Base-by-base conservation (phyloP, 2,797 vertebrate species). In the Staurois parvus region DNA sequence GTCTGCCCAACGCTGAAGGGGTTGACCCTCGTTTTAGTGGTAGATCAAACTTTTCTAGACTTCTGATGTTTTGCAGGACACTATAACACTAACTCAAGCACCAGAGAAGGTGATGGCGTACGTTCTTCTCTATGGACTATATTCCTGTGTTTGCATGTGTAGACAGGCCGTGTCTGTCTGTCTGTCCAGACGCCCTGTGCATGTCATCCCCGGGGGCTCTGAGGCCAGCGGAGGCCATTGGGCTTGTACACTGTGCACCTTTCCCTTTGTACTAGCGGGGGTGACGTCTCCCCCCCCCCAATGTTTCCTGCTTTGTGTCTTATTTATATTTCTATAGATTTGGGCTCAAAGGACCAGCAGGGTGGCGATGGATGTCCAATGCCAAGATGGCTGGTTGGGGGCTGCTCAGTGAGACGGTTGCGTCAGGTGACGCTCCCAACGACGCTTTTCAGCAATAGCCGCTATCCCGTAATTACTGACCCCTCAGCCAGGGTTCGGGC, bases 71-170 rank as follows among this genome's bases (percentile, higher is more conserved):
- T 91, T 88, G 88, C 93, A 92, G 94, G 91, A 93, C 92, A 89
- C 92, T 90, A 88, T 90, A 90, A 89, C 84, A 90, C 66, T 90
- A 74, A 88, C 77, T 30, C 42, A 70, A 28, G 69, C 52, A 52
- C 19, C 76, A 84, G 89, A 90, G 87, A 4, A 93, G 45, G 15
- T 19, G 45, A 48, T 48, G 45, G 1, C 45, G 15, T 48, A 17
- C 45, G 15, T 48, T 15, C 45, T 48, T 12, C 45, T 48, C 12
- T 48, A 93, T 92, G 87, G 90, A 88, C 88, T 93, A 90, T 95
- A 95, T 89, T 91, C 93, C 90, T 92, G 88, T 93, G 92, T 90
- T 93, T 95, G 94, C 94, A 95, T 95, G 94, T 93, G 90, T 93
- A 92, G 90, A 93, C 93, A 93, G 91, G 92, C 91, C 87, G 89